These are phyloP conservation scores for Bradypodion ventrale DNA, from an alignment of 2,797 vertebrate genomes.

Conservation along the genomic window DNA sequence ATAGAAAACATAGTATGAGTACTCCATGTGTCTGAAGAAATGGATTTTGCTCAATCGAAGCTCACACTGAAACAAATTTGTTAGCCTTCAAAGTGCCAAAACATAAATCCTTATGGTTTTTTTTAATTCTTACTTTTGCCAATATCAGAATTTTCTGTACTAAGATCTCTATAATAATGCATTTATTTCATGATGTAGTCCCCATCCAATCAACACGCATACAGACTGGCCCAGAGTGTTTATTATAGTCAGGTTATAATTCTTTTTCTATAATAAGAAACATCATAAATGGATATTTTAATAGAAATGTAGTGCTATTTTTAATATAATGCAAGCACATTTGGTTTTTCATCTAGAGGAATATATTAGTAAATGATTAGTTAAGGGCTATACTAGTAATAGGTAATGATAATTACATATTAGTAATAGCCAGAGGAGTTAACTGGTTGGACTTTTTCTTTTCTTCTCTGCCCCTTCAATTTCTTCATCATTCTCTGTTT, in stretches of 20 bases:
- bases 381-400: not conserved
- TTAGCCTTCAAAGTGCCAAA: no score
- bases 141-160: not conserved
- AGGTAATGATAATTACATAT: constrained; percentile 8
- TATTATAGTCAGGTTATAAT: not conserved
- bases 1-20: no score
- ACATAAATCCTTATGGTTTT: no score
- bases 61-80: no score
- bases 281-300: constrained; percentile 26
- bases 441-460: constrained; percentile 20
- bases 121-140: no score
- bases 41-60: no score
- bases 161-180: not conserved
- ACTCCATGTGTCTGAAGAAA: no score
- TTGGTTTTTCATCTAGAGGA: not conserved
- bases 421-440: constrained; percentile 24
- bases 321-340: constrained; percentile 33
- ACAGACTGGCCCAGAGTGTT: not conserved
- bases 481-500: constrained; percentile 1
- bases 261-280: constrained; percentile 39
- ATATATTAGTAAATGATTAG: constrained; percentile 31
- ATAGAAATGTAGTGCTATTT: constrained; percentile 14
- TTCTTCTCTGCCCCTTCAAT: not conserved
- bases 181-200: not conserved
- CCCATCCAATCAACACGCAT: not conserved